Evolutionary conservation across 2,888 invertebrate species (phyloP).

Genomic region (Limnephilus auricula): DNA sequence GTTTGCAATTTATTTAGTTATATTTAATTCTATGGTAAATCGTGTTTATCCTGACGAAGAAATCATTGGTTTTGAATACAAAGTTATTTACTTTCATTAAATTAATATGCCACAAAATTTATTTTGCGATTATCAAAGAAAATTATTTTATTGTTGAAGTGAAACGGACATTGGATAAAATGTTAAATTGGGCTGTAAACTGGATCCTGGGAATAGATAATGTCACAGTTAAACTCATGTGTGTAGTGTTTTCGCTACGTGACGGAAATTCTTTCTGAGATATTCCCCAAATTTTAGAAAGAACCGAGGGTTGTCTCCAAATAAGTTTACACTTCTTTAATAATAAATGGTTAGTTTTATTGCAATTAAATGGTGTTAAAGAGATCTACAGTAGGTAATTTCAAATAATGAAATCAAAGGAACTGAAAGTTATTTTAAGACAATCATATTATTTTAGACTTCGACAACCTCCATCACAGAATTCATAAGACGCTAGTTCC

Average conservation of each 20-base stretch:
- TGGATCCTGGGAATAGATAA: constrained; percentile 56
- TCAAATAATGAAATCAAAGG: background rate
- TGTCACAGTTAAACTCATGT: constrained; percentile 54
- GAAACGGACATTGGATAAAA: background rate
- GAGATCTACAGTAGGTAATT: no score
- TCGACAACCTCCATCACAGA: background rate
- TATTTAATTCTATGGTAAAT: no score
- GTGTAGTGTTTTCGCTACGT: constrained; percentile 48
- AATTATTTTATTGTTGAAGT: background rate
- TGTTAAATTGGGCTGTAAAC: constrained; percentile 37
- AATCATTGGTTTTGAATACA: no score
- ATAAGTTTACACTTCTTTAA: background rate
- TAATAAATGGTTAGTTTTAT: background rate
- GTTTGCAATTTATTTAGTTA: no score
- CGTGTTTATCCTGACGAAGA: no score
- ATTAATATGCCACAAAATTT: no score
- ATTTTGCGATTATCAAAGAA: no score
- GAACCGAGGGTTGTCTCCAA: background rate
- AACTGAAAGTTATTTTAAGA: background rate
- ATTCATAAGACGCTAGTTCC: background rate
- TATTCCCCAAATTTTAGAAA: background rate
- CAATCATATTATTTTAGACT: background rate
- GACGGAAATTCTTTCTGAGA: constrained; percentile 51
- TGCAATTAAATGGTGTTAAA: background rate
- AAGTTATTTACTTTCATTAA: no score